Base-by-base conservation (phyloP, 2,888 invertebrate genomes). In the Phyto melanocephala region DNA sequence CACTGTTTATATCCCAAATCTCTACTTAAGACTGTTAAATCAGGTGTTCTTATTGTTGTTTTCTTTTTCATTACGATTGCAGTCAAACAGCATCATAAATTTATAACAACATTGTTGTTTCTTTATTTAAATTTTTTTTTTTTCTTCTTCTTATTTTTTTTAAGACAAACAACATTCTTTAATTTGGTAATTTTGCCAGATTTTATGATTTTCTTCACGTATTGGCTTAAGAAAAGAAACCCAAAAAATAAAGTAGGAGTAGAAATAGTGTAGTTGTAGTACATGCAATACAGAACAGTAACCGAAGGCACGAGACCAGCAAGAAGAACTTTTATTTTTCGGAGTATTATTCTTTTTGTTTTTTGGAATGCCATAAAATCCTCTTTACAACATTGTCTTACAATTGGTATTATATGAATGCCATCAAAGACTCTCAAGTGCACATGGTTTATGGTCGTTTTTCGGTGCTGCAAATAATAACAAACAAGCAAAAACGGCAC, bases 341-440 rank as follows among this genome's bases (percentile, higher is more conserved):
- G n/a, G n/a, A n/a, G n/a, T n/a, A n/a, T n/a, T n/a, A n/a, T 20
- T 33, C 33, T 47, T 20, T 10, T 17, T 24, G 8, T 42, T n/a
- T 60, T 72, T 63, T 63, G 24, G 20, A 56, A 74, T 47, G 75
- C 70, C 56, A 70, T 75, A 75, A 80, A 80, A 80, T 75, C 70
- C 70, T 42, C 40, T 75, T 50, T 40, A 75, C 75, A 80, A 80
- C 80, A 80, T 80, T 80, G 80, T 80, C 80, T 75, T 62, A 56
- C 80, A 80, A 80, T 80, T 63, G 71, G 22, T 71, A 71, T 71
- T 62, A 78, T 77, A 67, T n/a, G n/a, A n/a, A n/a, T 54, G 37
- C 65, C 56, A 47, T 71, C 54, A 75, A 68, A 62, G 62, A 62
- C 54, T 74, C 80, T 80, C 80, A 80, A 80, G 70, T 75, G 70